Base-by-base conservation (phyloP, 2,888 invertebrate species). In the Vannuccia rotundouncinata region DNA sequence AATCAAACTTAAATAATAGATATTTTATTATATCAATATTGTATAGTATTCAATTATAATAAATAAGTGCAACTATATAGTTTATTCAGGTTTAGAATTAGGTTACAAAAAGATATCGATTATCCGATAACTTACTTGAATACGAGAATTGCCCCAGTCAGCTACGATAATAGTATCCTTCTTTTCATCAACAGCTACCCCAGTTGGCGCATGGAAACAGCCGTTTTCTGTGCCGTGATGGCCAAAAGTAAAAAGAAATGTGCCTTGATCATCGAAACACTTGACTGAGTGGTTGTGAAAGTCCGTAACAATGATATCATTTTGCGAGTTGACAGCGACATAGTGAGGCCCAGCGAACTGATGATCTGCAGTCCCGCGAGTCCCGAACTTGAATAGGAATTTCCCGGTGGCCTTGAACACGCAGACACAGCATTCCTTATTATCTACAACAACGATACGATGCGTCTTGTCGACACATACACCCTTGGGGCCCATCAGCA, bases 401-500 rank as follows among this genome's bases (percentile, higher is more conserved):
- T 74, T 77, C 17, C 82, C 82, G 1, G 81, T 81, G 13, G 77
- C 66, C 75, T 59, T 81, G 81, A 81, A 82, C 0, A 83, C 66
- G 29, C 76, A 77, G 13, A 83, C 60, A 28, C 81, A 45, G 66
- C 81, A 81, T 5, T 31, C 31, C 17, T 78, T 74, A 13, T 75
- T 78, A 59, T 83, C 83, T 10, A 81, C 81, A 0, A 82, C 81
- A 13, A 82, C 74, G 17, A 83, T 80, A 1, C 74, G 74, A 5
- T 82, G 82, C 29, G 78, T 79, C 2, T 1, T 76, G 74, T 79
- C 82, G 0, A 83, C 81, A 13, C 79, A 77, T 13, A 83, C 29
- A 73, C 81, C 90, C 83, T 90, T 90, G 17, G 90, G 90, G 45
- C 90, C 90, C 5, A 89, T 84, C 30, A 90, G 85, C 82, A 89